Conservation (phyloP, 2,888 invertebrate genomes). For the Apamea monoglypha region DNA sequence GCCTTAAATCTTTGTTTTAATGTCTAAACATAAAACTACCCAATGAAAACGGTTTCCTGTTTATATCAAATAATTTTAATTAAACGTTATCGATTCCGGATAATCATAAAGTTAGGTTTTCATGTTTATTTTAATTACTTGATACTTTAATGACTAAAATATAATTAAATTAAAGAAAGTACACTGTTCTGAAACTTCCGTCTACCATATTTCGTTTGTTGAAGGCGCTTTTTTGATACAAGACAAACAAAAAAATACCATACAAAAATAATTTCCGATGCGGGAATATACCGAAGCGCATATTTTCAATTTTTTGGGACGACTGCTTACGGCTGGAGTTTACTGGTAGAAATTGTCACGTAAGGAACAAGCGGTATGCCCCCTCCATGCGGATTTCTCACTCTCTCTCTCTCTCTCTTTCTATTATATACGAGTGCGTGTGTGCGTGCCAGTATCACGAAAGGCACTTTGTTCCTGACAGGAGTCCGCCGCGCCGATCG, state of each 20-base stretch:
- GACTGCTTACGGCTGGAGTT: not conserved
- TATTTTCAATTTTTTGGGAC: not conserved
- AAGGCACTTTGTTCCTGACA: too few species aligned
- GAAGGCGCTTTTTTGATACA: not conserved
- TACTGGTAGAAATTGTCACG: too few species aligned
- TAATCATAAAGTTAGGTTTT: slow-evolving; percentile 5
- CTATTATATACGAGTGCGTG: too few species aligned
- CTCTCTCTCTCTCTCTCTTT: too few species aligned
- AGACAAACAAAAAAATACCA: not conserved
- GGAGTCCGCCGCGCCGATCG: too few species aligned
- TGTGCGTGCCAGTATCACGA: too few species aligned
- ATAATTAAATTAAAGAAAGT: not conserved
- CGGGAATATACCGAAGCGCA: not conserved
- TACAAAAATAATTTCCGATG: not conserved
- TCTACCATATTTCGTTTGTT: not conserved
- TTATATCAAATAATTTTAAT: slow-evolving; percentile 9
- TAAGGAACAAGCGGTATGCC: too few species aligned
- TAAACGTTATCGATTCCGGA: not conserved
- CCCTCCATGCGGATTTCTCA: too few species aligned
- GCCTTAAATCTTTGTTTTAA: slow-evolving; percentile 3
- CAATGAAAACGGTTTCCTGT: slow-evolving; percentile 17
- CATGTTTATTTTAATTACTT: slow-evolving; percentile 6
- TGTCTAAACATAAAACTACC: slow-evolving; percentile 15
- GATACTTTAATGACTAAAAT: not conserved
- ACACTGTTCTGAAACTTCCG: not conserved